These are phyloP conservation scores for Lepus europaeus DNA, from an alignment of 2,113 vertebrate genomes.

Conservation along the genomic window DNA sequence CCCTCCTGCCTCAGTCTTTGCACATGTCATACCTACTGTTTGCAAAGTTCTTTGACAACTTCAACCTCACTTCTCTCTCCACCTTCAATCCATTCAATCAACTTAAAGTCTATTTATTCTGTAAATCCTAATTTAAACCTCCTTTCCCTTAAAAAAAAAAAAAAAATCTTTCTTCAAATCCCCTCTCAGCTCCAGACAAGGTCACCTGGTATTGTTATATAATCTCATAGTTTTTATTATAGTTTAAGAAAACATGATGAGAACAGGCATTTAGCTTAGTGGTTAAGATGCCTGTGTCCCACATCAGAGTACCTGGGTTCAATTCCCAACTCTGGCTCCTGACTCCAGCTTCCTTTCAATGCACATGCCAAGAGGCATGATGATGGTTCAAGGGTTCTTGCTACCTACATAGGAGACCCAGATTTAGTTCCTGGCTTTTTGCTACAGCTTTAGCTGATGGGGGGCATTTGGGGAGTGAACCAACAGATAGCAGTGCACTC, in stretches of 20 bases:
- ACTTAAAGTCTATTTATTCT: neutral
- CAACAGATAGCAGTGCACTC: too few relatives aligned
- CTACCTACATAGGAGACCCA: too few relatives aligned
- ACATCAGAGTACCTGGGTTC: too few relatives aligned
- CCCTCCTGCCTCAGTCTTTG: neutral
- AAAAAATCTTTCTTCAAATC: neutral
- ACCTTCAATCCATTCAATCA: neutral
- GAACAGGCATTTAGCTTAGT: neutral
- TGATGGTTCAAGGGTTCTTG: too few relatives aligned
- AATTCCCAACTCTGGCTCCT: too few relatives aligned
- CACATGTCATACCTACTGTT: neutral
- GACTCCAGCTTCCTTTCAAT: too few relatives aligned
- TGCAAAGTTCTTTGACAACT: neutral
- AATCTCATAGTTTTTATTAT: neutral
- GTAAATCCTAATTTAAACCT: neutral
- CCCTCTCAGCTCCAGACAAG: neutral
- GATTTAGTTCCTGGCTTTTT: too few relatives aligned
- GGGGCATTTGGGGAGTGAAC: too few relatives aligned
- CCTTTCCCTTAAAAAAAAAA: neutral
- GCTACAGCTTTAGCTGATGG: too few relatives aligned
- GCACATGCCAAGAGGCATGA: too few relatives aligned
- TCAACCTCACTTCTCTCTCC: neutral
- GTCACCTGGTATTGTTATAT: neutral
- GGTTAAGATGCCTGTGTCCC: too few relatives aligned
- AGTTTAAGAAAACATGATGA: conserved; percentile 2